Conservation (phyloP, 1,140 invertebrate genomes). For the Drosophila nasuta region DNA sequence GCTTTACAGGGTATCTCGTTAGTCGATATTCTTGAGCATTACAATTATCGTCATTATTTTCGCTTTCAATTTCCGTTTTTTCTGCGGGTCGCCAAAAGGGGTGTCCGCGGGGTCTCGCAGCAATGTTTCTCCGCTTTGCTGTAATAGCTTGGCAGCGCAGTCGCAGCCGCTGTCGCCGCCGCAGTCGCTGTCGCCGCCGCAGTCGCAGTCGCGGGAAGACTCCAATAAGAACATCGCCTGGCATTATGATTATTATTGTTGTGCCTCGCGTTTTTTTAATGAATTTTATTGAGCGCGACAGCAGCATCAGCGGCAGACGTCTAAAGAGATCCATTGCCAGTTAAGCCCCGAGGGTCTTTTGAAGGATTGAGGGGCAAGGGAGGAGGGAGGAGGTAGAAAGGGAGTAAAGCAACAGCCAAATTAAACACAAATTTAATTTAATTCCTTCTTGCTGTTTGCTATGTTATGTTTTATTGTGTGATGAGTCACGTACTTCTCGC, state of each 20-base stretch:
- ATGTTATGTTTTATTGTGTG: not conserved
- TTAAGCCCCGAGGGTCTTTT: conserved; percentile 22
- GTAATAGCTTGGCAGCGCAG: conserved; percentile 50
- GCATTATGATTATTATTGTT: conserved; percentile 59
- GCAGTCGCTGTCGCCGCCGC: not conserved
- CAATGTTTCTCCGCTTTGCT: conserved; percentile 39
- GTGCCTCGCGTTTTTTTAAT: conserved; percentile 53
- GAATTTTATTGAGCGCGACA: conserved; percentile 71
- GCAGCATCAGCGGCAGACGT: conserved; percentile 32
- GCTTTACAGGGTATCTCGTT: conserved; percentile 3
- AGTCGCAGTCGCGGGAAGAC: conserved; percentile 26
- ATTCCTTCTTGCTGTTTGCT: not conserved
- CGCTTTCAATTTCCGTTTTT: conserved; percentile 66
- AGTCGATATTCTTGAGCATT: not conserved
- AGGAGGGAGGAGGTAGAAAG: not conserved
- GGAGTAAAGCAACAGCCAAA: conserved; percentile 28
- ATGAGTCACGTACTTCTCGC: conserved; percentile 18
- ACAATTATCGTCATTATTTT: conserved; percentile 37
- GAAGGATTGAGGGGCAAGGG: not conserved
- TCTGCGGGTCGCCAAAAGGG: conserved; percentile 66
- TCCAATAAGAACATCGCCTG: conserved; percentile 41
- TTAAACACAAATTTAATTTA: conserved; percentile 41
- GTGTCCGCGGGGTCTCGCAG: conserved; percentile 36
- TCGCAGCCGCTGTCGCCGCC: conserved; percentile 15
- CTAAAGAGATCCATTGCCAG: conserved; percentile 22